Evolutionary conservation across 2,888 invertebrate genomes (phyloP).

Genomic region (Blera fallax): DNA sequence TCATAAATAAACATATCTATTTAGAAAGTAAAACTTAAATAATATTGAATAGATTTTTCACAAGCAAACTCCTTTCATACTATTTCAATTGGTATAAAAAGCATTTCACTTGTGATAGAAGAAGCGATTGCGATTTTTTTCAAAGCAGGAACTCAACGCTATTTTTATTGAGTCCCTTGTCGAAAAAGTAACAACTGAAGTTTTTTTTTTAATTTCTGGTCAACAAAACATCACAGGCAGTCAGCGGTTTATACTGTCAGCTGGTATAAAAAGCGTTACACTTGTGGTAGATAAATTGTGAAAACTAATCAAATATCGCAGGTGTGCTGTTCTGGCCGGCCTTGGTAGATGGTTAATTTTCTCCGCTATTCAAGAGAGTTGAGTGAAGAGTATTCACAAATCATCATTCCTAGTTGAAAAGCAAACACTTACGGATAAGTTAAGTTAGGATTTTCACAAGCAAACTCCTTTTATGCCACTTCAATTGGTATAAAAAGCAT

Average conservation of each 20-base stretch:
- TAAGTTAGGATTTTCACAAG: background rate
- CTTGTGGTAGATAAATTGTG: background rate
- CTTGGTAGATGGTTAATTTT: conserved; percentile 54
- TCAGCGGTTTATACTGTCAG: too few relatives aligned
- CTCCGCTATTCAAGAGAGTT: conserved; percentile 51
- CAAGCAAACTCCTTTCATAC: conserved; percentile 7
- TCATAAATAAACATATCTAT: too few relatives aligned
- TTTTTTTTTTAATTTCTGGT: too few relatives aligned
- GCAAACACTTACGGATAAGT: background rate
- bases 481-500: conserved; percentile 76
- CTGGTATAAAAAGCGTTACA: background rate
- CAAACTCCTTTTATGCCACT: background rate
- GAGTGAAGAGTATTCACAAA: background rate
- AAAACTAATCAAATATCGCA: background rate
- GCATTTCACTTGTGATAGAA: conserved; percentile 80
- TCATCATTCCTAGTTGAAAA: conserved; percentile 53
- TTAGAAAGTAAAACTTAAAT: too few relatives aligned
- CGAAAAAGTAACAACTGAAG: background rate
- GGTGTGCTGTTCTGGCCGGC: conserved; percentile 74
- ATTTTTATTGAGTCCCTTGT: background rate
- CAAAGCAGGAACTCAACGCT: background rate
- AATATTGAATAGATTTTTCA: background rate
- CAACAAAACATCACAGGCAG: too few relatives aligned
- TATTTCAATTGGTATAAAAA: conserved; percentile 74
- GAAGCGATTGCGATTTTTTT: conserved; percentile 56